These are phyloP conservation scores for Altica lythri DNA, from an alignment of 2,888 invertebrate species.

Conservation along the genomic window DNA sequence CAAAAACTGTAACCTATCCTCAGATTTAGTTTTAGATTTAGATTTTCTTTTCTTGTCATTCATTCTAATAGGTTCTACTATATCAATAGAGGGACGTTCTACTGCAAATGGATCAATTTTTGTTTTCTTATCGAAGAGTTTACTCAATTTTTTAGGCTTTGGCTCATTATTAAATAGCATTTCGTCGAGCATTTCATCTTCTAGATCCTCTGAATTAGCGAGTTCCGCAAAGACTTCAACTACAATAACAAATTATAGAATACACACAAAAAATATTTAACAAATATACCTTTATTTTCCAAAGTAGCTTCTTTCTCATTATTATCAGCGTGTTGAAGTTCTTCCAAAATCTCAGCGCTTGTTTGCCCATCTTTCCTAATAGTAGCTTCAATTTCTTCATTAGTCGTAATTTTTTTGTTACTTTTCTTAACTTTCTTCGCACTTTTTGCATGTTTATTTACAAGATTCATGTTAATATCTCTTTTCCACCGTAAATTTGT, in stretches of 20 bases:
- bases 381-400: constrained; percentile 38
- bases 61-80: constrained; percentile 18
- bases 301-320: constrained; percentile 4
- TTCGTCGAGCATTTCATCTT: constrained; percentile 14
- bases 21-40: constrained; percentile 16
- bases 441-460: constrained; percentile 40
- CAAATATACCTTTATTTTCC: constrained; percentile 12
- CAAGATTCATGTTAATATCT: constrained; percentile 49
- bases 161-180: constrained; percentile 7
- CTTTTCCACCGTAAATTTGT: constrained; percentile 36
- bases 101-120: constrained; percentile 26
- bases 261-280: no score
- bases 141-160: constrained; percentile 19
- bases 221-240: constrained; percentile 38
- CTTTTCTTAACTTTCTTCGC: constrained; percentile 18
- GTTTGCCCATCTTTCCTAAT: constrained; percentile 38
- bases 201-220: constrained; percentile 32
- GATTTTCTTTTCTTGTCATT: constrained; percentile 23
- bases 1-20: constrained; percentile 32
- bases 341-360: constrained; percentile 39
- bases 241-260: neutral
- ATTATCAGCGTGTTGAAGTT: constrained; percentile 26
- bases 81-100: constrained; percentile 16
- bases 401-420: constrained; percentile 27
- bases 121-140: constrained; percentile 29